These are phyloP conservation scores for Ovis canadensis DNA, from an alignment of 2,113 vertebrate genomes.

Conservation along the genomic window DNA sequence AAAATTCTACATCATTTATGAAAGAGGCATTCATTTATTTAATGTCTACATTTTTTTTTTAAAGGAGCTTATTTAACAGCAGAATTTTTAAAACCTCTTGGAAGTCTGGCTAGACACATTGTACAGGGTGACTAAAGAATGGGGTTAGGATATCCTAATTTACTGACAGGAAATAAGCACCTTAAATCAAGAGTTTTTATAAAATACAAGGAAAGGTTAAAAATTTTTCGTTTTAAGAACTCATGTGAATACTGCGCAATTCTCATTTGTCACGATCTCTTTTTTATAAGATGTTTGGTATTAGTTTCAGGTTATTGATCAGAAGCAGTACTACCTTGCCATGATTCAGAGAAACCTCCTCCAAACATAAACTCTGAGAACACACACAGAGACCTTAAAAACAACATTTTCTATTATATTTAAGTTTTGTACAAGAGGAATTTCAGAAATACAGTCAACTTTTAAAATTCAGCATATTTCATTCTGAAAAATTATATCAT, in stretches of 20 bases:
- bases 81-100: constrained; percentile 1
- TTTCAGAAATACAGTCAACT: neutral
- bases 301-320: neutral
- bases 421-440: neutral
- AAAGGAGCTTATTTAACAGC: neutral
- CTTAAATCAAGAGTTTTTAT: neutral
- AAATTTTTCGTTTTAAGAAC: neutral
- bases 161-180: neutral
- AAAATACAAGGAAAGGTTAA: neutral
- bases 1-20: neutral
- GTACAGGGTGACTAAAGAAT: neutral
- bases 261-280: neutral
- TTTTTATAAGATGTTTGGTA: neutral
- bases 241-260: neutral
- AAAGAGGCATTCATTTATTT: constrained; percentile 16
- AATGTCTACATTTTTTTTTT: neutral
- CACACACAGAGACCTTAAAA: neutral
- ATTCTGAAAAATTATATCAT: neutral
- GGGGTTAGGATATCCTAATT: neutral
- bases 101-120: neutral
- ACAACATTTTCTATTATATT: neutral
- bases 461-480: neutral
- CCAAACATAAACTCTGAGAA: neutral
- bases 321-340: neutral
- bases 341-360: neutral